Base-by-base conservation (phyloP, 1,140 invertebrate species). In the Physella acuta region DNA sequence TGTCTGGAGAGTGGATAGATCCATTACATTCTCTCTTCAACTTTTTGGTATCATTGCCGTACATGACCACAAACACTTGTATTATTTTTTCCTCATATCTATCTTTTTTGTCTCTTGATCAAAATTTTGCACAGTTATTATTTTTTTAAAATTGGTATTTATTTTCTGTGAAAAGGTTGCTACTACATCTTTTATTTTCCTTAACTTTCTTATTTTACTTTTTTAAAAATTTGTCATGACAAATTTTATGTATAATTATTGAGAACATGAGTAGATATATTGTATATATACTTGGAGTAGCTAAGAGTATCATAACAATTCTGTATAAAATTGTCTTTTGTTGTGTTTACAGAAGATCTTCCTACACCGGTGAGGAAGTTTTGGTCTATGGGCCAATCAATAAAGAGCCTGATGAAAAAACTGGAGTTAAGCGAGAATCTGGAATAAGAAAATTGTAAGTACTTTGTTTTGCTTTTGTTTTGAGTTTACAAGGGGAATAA, bases 381-480 rank as follows among this genome's bases (percentile, higher is more conserved):
- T 71, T 77, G 30, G 95, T 98, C 1, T 94, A 98, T 86, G 96
- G 96, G 20, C 96, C 96, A 31, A 89, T 98, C 74, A 95, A 95
- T 63, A 92, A 90, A 69, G 96, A 99, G 84, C 96, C 96, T 20
- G 93, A 95, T 76, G 95, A 99, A 85, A 97, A 97, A 72, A 90
- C 87, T 1, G 78, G 80, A 71, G 73, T 72, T 2, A 87, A 88
- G 77, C 89, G 88, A 17, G 91, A 92, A 84, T 93, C 92, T 69
- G 93, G 94, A 37, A 95, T 97, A 78, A 89, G 93, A 76, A 94
- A 94, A 90, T 94, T 97, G 94, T 97, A 90, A 91, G 92, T 91
- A 14, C n/a, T n/a, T n/a, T n/a, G n/a, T n/a, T n/a, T n/a, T n/a
- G n/a, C n/a, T n/a, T n/a, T n/a, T n/a, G n/a, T n/a, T n/a, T n/a